Percentiles rank a stretch among this genome's conserved stretches.
Conservation (phyloP, 2,113 vertebrate genomes). For the Hippocampus abdominalis region DNA sequence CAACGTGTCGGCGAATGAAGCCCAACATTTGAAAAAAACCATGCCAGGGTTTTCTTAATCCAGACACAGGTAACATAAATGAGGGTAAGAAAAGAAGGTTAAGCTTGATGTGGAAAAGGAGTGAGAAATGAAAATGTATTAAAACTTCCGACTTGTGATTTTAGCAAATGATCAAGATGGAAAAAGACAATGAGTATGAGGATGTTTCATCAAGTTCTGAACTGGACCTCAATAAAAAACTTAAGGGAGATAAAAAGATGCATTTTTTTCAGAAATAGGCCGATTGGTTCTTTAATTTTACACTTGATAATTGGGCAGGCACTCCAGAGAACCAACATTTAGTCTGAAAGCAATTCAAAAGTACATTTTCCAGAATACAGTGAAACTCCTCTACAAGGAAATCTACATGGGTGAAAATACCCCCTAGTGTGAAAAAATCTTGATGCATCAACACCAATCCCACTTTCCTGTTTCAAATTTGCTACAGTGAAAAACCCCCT, state of each 20-base stretch:
- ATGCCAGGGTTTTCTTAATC: not conserved
- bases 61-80: not conserved
- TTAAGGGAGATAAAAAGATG: not conserved
- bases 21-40: not conserved
- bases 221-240: not conserved
- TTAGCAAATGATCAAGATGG: not conserved
- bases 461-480: too few species aligned
- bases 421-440: too few species aligned
- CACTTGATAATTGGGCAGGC: too few species aligned
- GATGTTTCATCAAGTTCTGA: slow-evolving; percentile 3
- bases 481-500: too few species aligned
- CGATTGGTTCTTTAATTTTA: too few species aligned
- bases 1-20: not conserved
- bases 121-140: not conserved
- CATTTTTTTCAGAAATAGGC: not conserved
- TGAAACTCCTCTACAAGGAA: too few species aligned
- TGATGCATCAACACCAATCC: too few species aligned
- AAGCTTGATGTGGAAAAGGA: slow-evolving; percentile 10
- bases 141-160: not conserved
- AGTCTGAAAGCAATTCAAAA: not conserved
- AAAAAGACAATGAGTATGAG: slow-evolving; percentile 9
- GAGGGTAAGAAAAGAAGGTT: slow-evolving; percentile 20
- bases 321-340: not conserved
- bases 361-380: not conserved
- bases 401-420: too few species aligned